phyloP scores from a whole-genome alignment of 2,797 vertebrate genomes.

The Pantherophis alleghaniensis region DNA sequence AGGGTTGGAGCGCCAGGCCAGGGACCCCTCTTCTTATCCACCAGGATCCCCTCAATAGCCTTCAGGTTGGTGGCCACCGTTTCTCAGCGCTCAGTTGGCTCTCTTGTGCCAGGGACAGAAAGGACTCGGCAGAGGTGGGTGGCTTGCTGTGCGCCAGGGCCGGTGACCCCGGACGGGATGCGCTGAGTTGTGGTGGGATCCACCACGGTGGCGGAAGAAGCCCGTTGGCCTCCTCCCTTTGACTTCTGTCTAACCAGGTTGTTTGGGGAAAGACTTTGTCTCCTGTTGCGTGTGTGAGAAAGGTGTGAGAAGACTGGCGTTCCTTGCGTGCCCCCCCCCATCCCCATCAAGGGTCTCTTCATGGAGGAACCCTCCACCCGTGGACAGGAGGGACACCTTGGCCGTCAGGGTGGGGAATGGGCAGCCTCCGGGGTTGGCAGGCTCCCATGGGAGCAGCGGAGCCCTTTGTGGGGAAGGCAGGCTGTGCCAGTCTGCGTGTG shows the following conservation, averaged over 20 bases:
- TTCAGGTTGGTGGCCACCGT: not conserved
- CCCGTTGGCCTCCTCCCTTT: not conserved
- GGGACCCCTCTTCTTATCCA: constrained; percentile 69
- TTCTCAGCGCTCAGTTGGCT: not conserved
- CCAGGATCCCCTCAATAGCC: constrained; percentile 13
- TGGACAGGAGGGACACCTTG: constrained; percentile 15
- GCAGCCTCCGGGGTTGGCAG: constrained; percentile 53
- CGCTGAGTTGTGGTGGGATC: constrained; percentile 61
- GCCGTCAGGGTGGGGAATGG: constrained; percentile 37
- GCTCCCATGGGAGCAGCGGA: constrained; percentile 53
- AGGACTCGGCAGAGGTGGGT: constrained; percentile 12
- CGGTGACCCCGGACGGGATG: constrained; percentile 64
- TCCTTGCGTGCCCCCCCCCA: constrained; percentile 40
- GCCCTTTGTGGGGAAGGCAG: constrained; percentile 61
- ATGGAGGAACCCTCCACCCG: constrained; percentile 48
- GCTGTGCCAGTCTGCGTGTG: constrained; percentile 48
- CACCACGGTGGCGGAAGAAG: constrained; percentile 50
- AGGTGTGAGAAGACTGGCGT: rapidly evolving
- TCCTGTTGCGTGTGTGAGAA: not conserved
- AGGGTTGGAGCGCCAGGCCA: constrained; percentile 69
- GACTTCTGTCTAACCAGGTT: constrained; percentile 63
- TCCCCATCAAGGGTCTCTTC: constrained; percentile 46
- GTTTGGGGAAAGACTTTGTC: constrained; percentile 58
- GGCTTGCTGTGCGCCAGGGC: constrained; percentile 49
- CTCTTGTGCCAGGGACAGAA: constrained; percentile 57